phyloP scores from a whole-genome alignment of 2,113 vertebrate genomes.

The Pterocles gutturalis region DNA sequence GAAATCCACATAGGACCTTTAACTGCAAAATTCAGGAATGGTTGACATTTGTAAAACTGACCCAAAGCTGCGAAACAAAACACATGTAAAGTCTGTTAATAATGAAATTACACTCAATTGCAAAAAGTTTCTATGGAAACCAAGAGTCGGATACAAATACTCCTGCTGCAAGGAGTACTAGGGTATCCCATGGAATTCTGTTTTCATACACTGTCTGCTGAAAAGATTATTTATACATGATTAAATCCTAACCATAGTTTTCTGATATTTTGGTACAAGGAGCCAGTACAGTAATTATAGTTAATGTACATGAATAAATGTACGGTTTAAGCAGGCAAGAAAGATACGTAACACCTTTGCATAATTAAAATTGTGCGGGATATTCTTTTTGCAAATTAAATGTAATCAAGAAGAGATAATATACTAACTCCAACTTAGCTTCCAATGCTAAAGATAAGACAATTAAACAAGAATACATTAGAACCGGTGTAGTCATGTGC shows the following conservation, averaged over 20 bases:
- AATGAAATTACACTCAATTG: constrained; percentile 65
- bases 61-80: constrained; percentile 47
- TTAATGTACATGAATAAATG: background rate
- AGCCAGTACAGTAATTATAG: constrained; percentile 26
- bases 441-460: background rate
- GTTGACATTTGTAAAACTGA: constrained; percentile 64
- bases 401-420: background rate
- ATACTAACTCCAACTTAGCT: background rate
- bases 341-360: background rate
- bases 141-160: constrained; percentile 1
- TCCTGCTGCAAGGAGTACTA: constrained; percentile 33
- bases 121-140: constrained; percentile 77
- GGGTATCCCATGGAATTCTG: constrained; percentile 55
- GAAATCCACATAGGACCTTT: background rate
- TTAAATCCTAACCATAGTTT: constrained; percentile 39
- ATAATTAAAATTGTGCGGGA: background rate
- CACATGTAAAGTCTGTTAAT: constrained; percentile 57
- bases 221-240: constrained; percentile 54
- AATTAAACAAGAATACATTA: background rate
- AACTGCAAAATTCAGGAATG: constrained; percentile 38
- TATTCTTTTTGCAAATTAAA: constrained; percentile 9
- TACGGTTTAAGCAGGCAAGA: background rate
- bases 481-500: background rate
- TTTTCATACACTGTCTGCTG: constrained; percentile 53
- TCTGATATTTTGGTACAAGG: background rate